These are phyloP conservation scores for Solenodon paradoxus DNA, from an alignment of 2,113 vertebrate species.

Conservation along the genomic window DNA sequence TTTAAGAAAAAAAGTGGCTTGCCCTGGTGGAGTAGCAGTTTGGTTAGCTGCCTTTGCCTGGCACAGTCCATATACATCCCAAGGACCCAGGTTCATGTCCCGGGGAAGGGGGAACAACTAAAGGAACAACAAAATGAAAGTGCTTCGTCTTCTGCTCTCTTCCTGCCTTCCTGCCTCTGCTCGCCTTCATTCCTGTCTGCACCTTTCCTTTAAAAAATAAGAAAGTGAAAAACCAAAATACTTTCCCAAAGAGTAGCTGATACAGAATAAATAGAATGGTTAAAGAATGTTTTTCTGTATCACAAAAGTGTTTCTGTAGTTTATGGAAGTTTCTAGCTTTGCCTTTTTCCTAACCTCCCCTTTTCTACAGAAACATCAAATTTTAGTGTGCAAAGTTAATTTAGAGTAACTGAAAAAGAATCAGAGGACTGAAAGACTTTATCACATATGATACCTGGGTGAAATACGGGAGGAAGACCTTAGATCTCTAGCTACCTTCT, in stretches of 20 bases:
- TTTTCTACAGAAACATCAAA: constrained; percentile 19
- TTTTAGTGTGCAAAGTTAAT: background rate
- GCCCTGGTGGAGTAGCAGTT: too few species aligned
- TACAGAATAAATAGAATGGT: background rate
- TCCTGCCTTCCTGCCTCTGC: too few species aligned
- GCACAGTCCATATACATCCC: too few species aligned
- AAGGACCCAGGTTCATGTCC: too few species aligned
- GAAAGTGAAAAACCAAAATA: constrained; percentile 4
- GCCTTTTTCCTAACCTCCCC: background rate
- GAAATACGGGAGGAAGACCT: background rate
- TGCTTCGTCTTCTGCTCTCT: too few species aligned
- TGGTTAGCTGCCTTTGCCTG: too few species aligned
- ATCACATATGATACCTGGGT: background rate
- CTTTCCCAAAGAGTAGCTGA: background rate
- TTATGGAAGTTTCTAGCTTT: constrained; percentile 24
- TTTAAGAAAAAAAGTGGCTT: background rate
- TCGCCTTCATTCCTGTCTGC: too few species aligned
- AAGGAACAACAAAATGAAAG: too few species aligned
- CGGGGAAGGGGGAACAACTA: too few species aligned
- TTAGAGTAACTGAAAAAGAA: background rate
- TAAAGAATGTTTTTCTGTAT: background rate
- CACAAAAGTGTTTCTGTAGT: constrained; percentile 20
- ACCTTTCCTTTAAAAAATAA: too few species aligned
- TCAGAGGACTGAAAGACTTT: background rate
- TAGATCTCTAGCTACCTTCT: background rate